Evolutionary conservation across 2,888 invertebrate species (phyloP).

Genomic region (Cryptus armator): DNA sequence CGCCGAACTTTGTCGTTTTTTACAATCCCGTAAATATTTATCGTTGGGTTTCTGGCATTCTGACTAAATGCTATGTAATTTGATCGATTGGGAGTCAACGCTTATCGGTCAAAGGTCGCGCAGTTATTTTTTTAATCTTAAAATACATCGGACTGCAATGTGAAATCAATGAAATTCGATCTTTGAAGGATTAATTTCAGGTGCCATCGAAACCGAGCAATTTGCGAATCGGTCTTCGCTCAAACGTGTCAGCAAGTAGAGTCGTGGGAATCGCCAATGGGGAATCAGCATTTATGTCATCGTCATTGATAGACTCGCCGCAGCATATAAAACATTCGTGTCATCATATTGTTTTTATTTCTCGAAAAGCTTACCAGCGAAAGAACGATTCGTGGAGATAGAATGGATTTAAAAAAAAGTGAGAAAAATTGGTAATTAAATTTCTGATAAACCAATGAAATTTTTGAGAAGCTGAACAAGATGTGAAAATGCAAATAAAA

Average conservation of each 20-base stretch:
- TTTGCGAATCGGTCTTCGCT: background rate
- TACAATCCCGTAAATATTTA: background rate
- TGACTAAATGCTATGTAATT: background rate
- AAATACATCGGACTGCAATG: background rate
- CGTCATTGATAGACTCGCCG: background rate
- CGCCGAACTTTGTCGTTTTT: background rate
- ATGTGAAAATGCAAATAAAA: background rate
- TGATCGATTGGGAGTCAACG: background rate
- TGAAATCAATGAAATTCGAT: background rate
- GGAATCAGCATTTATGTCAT: background rate
- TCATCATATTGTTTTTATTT: background rate
- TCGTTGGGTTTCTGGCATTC: background rate
- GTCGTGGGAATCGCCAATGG: background rate
- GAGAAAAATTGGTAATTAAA: background rate
- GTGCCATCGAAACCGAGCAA: background rate
- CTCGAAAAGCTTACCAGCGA: background rate
- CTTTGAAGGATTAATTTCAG: background rate
- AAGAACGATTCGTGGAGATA: background rate
- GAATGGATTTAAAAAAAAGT: background rate
- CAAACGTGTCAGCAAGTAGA: background rate
- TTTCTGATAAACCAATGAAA: background rate
- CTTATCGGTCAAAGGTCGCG: background rate
- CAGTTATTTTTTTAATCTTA: background rate
- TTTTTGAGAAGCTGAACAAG: conserved; percentile 3
- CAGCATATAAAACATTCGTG: background rate